Base-by-base conservation (phyloP, 2,888 invertebrate species). In the Drosophila demipolita region DNA sequence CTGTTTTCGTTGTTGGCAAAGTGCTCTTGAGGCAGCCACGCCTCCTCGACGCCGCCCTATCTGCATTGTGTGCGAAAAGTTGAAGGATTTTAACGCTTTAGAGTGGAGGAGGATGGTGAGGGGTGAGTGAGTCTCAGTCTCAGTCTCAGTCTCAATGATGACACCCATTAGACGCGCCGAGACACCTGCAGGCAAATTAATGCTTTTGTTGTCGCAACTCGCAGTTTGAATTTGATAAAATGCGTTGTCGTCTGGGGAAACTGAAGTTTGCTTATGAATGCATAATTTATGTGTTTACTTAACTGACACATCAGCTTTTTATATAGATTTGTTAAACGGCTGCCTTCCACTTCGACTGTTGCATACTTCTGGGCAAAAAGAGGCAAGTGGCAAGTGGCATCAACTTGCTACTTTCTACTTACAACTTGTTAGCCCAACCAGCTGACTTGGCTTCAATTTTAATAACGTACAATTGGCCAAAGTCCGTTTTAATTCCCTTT, bases 31-130 rank as follows among this genome's bases (percentile, higher is more conserved):
- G 75, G 8, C 80, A 62, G 81, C 69, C 75, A 72, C 63, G 70
- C 79, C 87, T 57, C 52, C 42, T 29, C 9, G 17, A 53, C 62
- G n/a, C 55, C 64, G 61, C 55, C 67, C 45, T 8, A 33, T 45
- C 40, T 54, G 67, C 57, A 71, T 82, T 72, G 66, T 87, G 71
- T 70, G 73, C 81, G 86, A 87, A 88, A 90, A 90, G 90, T 88
- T 87, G 86, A 83, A 88, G 90, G 86, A 86, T 86, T 89, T 86
- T 88, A 78, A 86, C 90, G 88, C 86, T 77, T 89, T 87, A 73
- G 76, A 68, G 60, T 67, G 58, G 38, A 49, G 32, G 26, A 5
- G 29, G 29, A 29, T 29, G 29, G 29, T 2, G 26, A 3, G 26
- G 29, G 29, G 1, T 29, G 29, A 29, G 29, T 29, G 29, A 12